Evolutionary conservation across 2,797 vertebrate species (phyloP).

Genomic region (Semaprochilodus insignis): DNA sequence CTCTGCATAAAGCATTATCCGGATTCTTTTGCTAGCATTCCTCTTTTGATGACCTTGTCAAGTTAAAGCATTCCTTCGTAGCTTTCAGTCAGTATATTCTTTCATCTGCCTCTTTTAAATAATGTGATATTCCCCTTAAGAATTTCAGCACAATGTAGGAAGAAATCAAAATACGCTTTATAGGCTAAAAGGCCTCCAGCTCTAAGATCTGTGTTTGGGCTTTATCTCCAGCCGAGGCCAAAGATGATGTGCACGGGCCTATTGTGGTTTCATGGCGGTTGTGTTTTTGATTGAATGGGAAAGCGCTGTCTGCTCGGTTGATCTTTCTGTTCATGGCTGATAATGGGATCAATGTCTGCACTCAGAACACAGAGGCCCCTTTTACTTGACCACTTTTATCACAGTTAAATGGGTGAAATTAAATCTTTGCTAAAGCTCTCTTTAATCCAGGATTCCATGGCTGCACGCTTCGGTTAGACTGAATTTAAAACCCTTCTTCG

Average conservation of each 20-base stretch:
- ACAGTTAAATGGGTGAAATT: conserved; percentile 50
- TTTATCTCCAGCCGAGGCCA: neutral
- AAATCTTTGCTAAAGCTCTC: conserved; percentile 52
- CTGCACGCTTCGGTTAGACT: conserved; percentile 47
- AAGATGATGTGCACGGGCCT: neutral
- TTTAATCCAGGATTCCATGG: conserved; percentile 57
- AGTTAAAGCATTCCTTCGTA: neutral
- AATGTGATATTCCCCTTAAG: neutral
- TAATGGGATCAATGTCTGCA: conserved; percentile 26
- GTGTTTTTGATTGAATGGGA: neutral
- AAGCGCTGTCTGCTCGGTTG: neutral
- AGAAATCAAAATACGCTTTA: neutral
- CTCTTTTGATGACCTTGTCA: conserved; percentile 3
- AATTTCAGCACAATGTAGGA: neutral
- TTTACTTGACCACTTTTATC: conserved; percentile 35
- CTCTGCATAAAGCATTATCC: neutral
- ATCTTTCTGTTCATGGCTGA: conserved; percentile 19
- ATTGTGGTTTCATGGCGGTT: neutral
- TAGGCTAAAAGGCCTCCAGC: neutral
- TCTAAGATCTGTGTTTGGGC: neutral
- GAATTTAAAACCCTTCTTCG: conserved; percentile 28
- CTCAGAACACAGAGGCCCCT: conserved; percentile 29
- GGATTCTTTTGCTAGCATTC: neutral
- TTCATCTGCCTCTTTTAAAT: neutral
- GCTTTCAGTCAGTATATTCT: neutral